Percentiles rank a stretch among this genome's conserved stretches.
Conservation (phyloP, 1,140 invertebrate genomes). For the Drosophila subobscura region DNA sequence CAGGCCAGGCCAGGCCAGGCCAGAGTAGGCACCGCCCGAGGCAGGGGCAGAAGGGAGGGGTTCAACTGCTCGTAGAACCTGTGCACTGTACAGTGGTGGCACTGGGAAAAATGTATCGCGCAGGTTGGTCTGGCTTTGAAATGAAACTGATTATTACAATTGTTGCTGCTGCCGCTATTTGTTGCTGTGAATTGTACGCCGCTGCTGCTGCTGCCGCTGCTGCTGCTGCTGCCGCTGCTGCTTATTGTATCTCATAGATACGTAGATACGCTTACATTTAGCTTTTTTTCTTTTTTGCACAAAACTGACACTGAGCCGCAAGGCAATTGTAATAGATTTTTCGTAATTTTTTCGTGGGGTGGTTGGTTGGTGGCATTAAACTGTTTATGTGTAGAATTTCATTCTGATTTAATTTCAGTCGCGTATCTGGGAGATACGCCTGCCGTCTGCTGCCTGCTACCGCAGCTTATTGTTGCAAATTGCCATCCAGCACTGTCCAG, state of each 20-base stretch:
- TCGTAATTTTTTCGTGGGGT: slow-evolving; percentile 64
- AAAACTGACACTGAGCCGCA: slow-evolving; percentile 49
- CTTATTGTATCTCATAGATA: slow-evolving; percentile 78
- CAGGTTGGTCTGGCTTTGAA: slow-evolving; percentile 70
- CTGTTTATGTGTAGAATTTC: slow-evolving; percentile 77
- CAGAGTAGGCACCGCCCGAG: background rate
- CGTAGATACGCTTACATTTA: slow-evolving; percentile 53
- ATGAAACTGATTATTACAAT: slow-evolving; percentile 80
- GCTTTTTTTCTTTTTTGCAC: slow-evolving; percentile 45
- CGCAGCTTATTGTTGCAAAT: slow-evolving; percentile 69
- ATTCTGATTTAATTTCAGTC: slow-evolving; percentile 52
- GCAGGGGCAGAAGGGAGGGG: slow-evolving; percentile 1
- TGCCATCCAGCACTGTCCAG: slow-evolving; percentile 41
- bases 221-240: slow-evolving; percentile 63
- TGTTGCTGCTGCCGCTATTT: slow-evolving; percentile 43
- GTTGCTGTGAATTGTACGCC: too few relatives aligned
- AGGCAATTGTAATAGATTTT: slow-evolving; percentile 51
- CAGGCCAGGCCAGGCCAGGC: slow-evolving; percentile 1
- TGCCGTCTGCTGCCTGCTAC: slow-evolving; percentile 2
- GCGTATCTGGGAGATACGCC: slow-evolving; percentile 50
- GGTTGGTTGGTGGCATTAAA: slow-evolving; percentile 76
- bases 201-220: slow-evolving; percentile 45
- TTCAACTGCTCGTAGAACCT: slow-evolving; percentile 40
- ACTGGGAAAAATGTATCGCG: slow-evolving; percentile 74
- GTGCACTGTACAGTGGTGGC: slow-evolving; percentile 6